Conservation (phyloP, 1,140 invertebrate genomes). For the Megalonaias nervosa region DNA sequence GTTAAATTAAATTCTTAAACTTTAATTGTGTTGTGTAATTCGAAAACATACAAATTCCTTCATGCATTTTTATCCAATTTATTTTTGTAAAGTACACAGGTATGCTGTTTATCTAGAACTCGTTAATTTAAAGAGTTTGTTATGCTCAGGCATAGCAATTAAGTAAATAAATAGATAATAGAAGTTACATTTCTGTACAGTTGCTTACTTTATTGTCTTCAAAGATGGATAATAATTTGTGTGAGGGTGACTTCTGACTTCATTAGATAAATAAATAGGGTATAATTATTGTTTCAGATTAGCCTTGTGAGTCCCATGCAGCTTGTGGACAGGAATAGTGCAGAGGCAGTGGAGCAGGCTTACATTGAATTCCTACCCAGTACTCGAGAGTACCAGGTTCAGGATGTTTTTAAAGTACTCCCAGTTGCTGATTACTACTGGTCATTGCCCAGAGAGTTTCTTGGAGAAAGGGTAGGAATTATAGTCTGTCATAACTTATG, state of each 20-base stretch:
- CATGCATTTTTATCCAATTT: too few species aligned
- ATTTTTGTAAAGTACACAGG: too few species aligned
- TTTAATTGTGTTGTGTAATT: too few species aligned
- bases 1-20: too few species aligned
- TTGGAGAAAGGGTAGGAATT: conserved; percentile 86
- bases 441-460: conserved; percentile 84
- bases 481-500: neutral
- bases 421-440: conserved; percentile 80
- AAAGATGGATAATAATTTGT: conserved; percentile 4
- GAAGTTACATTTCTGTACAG: neutral
- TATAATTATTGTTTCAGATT: conserved; percentile 50
- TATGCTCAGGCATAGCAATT: too few species aligned
- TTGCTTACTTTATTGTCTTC: neutral
- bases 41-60: too few species aligned
- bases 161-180: too few species aligned
- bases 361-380: conserved; percentile 50
- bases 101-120: too few species aligned
- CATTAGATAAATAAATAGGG: too few species aligned
- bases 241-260: neutral
- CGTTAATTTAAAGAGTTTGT: too few species aligned
- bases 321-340: conserved; percentile 36
- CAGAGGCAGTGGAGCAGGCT: conserved; percentile 39
- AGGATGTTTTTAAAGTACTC: conserved; percentile 49
- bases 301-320: conserved; percentile 47
- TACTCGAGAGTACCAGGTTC: conserved; percentile 52